Percentiles rank a stretch among this genome's conserved stretches.
Evolutionary conservation across 2,113 vertebrate species (phyloP).

Genomic region (Oxyura jamaicensis): DNA sequence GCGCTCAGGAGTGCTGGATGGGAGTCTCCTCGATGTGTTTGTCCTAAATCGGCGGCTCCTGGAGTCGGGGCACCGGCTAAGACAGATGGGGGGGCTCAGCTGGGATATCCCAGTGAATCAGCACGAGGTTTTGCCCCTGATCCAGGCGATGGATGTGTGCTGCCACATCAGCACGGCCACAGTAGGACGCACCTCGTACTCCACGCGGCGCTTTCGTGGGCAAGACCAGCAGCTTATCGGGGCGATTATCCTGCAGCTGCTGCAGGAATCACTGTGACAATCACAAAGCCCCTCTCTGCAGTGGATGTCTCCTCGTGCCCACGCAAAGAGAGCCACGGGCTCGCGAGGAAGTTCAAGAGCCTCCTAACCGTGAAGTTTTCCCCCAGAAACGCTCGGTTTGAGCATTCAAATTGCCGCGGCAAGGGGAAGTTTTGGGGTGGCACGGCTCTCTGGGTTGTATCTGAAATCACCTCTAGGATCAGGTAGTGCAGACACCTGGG

Average conservation of each 20-base stretch:
- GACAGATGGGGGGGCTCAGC: not conserved
- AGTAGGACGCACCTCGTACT: not conserved
- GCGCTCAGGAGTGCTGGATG: not conserved
- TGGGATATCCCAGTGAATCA: not conserved
- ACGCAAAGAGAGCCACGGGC: not conserved
- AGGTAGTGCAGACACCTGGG: not conserved
- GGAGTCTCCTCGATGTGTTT: not conserved
- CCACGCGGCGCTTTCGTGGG: fast-evolving
- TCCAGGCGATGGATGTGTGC: not conserved
- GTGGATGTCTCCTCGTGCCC: not conserved
- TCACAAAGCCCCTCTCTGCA: not conserved
- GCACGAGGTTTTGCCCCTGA: not conserved
- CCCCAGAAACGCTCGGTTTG: not conserved
- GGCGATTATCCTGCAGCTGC: not conserved
- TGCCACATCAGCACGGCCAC: fast-evolving
- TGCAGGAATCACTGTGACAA: not conserved
- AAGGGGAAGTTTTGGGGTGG: not conserved
- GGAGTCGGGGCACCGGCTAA: not conserved
- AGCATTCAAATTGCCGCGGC: not conserved
- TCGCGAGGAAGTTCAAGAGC: not conserved
- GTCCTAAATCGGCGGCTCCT: not conserved
- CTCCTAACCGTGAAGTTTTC: not conserved
- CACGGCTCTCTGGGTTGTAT: not conserved
- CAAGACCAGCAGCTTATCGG: not conserved
- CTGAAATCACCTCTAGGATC: not conserved